A percentile compares a stretch with the other conserved stretches of the same genome.
phyloP scores from a whole-genome alignment of 2,113 vertebrate species.

The Eidolon helvum region DNA sequence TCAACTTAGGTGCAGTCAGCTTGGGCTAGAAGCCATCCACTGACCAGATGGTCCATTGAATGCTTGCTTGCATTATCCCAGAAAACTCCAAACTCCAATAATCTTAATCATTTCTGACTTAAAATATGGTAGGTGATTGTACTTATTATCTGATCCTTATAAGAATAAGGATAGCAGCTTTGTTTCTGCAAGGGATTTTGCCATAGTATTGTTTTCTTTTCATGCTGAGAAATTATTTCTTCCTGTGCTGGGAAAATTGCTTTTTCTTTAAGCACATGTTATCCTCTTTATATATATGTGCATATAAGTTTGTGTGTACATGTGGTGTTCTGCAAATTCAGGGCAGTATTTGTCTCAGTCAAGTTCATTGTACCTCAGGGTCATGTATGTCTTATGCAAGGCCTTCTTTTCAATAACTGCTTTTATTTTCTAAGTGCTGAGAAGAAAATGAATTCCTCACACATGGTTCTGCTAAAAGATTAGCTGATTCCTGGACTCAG shows the following conservation, averaged over 20 bases:
- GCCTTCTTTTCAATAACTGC: constrained; percentile 21
- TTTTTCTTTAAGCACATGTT: constrained; percentile 24
- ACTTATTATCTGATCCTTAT: constrained; percentile 20
- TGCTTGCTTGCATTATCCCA: background rate
- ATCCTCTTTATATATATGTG: background rate
- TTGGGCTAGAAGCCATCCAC: background rate
- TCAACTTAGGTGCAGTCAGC: background rate
- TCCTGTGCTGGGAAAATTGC: background rate
- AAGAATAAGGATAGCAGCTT: constrained; percentile 36
- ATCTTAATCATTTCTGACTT: background rate
- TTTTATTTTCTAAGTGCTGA: constrained; percentile 7
- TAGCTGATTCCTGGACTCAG: background rate
- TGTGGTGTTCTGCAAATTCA: background rate
- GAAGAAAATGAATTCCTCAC: constrained; percentile 33
- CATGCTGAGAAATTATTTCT: constrained; percentile 53
- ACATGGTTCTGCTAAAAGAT: background rate
- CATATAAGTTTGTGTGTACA: background rate
- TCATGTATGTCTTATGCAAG: background rate
- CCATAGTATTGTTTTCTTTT: constrained; percentile 25
- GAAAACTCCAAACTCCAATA: constrained; percentile 31
- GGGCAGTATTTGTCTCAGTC: constrained; percentile 42
- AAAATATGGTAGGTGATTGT: constrained; percentile 42
- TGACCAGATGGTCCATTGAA: constrained; percentile 69
- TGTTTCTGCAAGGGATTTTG: constrained; percentile 55
- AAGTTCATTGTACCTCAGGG: constrained; percentile 6